Evolutionary conservation across 2,888 invertebrate genomes (phyloP), one percentile per base, ranked within the genome.

Genomic region (Metalampra italica): DNA sequence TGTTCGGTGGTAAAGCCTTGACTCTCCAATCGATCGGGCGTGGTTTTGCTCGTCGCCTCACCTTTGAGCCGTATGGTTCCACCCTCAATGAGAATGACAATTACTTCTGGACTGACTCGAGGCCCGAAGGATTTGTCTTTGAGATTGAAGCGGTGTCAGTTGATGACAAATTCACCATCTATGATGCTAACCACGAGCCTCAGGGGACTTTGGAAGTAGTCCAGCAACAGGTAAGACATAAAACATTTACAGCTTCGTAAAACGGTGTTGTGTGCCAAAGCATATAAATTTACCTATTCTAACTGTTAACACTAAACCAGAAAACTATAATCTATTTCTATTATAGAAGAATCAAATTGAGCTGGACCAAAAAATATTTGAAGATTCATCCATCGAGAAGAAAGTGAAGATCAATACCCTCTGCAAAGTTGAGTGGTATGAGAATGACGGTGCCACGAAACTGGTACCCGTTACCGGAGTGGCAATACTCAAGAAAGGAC

Each of bases 91-190:
- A 91, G 54, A 94, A 94, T 72, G 87, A 90, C 44, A 93, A 94
- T 70, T 94, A 93, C 76, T 95, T 95, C 85, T 95, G 94, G 94
- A 93, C 94, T 22, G 95, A 95, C 81, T 94, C 94, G 34, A 85
- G 91, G 54, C 92, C 92, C 1, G 92, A 92, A 73, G 95, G 95
- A 45, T 95, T 92, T 71, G 93, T 92, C 32, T 94, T 95, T 75
- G 93, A 93, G 71, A 81, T 93, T 52, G 92, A 93, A 67, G 91
- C 93, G 0, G 89, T 94, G 7, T 91, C 92, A 11, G 82, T 91
- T 48, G 93, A 93, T 13, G 93, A 94, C 61, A 93, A 93, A 70
- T 94, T 94, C 65, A 93, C 93, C n/a, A 91, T 94, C 49, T 92
- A 92, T 61, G 93, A 94, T 71, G 90, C 91, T 29, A 92, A 92